These are phyloP conservation scores for Brachypodius melanocephalos DNA, from an alignment of 2,113 vertebrate species.

Conservation along the genomic window DNA sequence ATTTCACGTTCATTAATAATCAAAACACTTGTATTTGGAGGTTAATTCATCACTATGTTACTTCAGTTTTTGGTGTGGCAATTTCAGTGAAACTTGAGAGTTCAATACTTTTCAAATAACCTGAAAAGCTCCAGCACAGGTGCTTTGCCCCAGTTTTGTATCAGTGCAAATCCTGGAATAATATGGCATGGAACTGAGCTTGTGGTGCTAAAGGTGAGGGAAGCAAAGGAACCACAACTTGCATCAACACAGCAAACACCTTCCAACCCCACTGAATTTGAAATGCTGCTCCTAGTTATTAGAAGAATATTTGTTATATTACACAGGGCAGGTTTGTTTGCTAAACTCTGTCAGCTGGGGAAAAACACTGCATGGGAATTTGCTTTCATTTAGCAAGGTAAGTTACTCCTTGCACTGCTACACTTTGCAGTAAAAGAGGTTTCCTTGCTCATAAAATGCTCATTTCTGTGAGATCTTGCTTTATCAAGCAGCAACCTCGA, in stretches of 20 bases:
- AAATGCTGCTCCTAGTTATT: neutral
- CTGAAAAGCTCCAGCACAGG: neutral
- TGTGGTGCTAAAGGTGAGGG: neutral
- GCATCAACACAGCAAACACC: neutral
- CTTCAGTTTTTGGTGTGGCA: neutral
- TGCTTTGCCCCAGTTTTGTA: neutral
- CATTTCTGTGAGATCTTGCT: slow-evolving; percentile 12
- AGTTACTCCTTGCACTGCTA: neutral
- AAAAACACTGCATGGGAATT: slow-evolving; percentile 33
- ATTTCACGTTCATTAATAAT: neutral
- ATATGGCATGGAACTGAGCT: neutral
- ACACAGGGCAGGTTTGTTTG: slow-evolving; percentile 40
- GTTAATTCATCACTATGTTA: neutral
- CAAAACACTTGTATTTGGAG: neutral
- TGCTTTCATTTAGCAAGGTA: slow-evolving; percentile 54
- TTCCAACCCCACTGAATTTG: neutral
- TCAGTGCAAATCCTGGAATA: neutral
- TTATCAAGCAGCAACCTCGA: slow-evolving; percentile 24
- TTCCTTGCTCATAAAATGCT: slow-evolving; percentile 42
- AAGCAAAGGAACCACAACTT: neutral
- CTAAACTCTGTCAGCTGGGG: slow-evolving; percentile 6
- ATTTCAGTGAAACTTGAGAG: neutral
- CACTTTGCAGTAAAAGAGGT: neutral
- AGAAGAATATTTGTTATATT: slow-evolving; percentile 8
- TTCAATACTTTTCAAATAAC: neutral